A percentile compares a stretch with the other conserved stretches of the same genome.
Evolutionary conservation across 2,113 vertebrate genomes (phyloP).

Genomic region (Trochalopteron elliotii): DNA sequence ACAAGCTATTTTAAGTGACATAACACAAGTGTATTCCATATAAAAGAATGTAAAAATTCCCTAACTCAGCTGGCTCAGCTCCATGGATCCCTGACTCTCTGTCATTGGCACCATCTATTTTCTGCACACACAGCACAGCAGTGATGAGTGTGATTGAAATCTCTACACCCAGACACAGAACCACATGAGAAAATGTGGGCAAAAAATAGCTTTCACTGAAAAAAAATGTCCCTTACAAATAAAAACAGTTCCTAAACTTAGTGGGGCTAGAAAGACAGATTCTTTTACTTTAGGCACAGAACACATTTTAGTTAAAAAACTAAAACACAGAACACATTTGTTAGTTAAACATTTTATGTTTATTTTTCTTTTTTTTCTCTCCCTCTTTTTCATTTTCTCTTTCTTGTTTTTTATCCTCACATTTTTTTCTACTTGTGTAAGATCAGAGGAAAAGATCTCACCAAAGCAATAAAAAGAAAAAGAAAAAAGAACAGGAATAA

Average conservation of each 20-base stretch:
- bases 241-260: not conserved
- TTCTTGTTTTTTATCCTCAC: not conserved
- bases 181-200: not conserved
- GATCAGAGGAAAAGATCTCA: not conserved
- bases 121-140: not conserved
- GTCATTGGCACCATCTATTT: slow-evolving; percentile 22
- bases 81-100: not conserved
- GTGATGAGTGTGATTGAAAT: slow-evolving; percentile 19
- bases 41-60: not conserved
- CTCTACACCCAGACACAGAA: not conserved
- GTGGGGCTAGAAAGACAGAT: not conserved
- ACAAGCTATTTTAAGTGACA: not conserved
- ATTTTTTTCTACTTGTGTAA: not conserved
- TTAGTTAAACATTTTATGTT: fast-evolving
- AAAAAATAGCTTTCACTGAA: not conserved
- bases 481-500: fast-evolving
- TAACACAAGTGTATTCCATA: not conserved
- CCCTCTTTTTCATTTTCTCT: not conserved
- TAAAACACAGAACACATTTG: no score
- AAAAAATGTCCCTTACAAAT: not conserved
- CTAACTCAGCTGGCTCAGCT: not conserved
- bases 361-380: not conserved
- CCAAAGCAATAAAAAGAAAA: not conserved
- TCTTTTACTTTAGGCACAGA: not conserved
- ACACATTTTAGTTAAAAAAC: no score